Base-by-base conservation (phyloP, 2,113 vertebrate genomes). In the Melanerpes aurifrons region DNA sequence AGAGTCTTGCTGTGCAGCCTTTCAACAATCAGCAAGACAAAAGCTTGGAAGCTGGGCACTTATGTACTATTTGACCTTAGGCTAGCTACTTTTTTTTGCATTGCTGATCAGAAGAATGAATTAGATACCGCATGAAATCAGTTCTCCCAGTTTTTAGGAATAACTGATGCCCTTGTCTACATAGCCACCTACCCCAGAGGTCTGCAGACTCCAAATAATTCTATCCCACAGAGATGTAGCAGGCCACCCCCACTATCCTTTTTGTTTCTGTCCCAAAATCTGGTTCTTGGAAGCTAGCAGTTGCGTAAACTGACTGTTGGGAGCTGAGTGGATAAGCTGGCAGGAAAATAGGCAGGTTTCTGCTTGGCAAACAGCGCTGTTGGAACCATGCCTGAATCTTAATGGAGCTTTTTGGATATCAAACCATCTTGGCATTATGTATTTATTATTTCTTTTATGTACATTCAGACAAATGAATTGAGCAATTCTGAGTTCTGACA, bases 401-500 rank as follows among this genome's bases (percentile, higher is more conserved):
- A 71, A 64, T 2, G 1, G 76, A 70, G 79, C 31, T 68, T 83
- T 86, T 83, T 74, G 62, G 64, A 93, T 91, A 86, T 64, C 75
- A 63, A 86, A 54, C 64, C 69, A 90, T 61, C 37, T 90, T 86
- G 73, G 72, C 64, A 12, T n/a, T 40, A 9, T 37, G 48, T 50
- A 26, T 56, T 56, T 50, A 10, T 40, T 40, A 40, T 53, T 53
- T 13, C 61, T 54, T 70, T 79, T 72, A 19, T 85, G 68, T 82
- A 7, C 50, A 45, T 92, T 93, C 88, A 81, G 61, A 50, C 69
- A 95, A 93, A 88, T 61, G 19, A 45, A 83, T 81, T 81, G 72
- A 61, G 48, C 66, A 68, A 48, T 68, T 90, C 25, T 54, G 47
- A 35, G 19, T 84, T 84, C 75, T 90, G 76, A 78, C 32, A 88